Base-by-base conservation (phyloP, 2,888 invertebrate genomes). In the Eretmocerus hayati region DNA sequence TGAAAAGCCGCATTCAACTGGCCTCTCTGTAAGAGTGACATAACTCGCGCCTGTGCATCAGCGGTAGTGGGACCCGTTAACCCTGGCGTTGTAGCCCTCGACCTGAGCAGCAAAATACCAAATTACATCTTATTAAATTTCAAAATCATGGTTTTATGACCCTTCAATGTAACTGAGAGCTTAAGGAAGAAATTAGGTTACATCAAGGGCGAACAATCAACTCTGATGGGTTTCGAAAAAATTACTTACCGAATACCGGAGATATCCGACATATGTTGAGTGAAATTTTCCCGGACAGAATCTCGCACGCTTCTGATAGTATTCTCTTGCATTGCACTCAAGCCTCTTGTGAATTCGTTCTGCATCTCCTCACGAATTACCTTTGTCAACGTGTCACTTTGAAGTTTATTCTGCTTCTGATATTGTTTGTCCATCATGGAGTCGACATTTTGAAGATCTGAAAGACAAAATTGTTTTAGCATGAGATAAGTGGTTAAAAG, bases 1-100 rank as follows among this genome's bases (percentile, higher is more conserved):
- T 92, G 90, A 74, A 95, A 93, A 37, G 94, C 94, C 50, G 85
- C 81, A 73, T 91, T 90, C 41, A 85, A 76, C 69, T 90, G 87
- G 2, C 89, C 88, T 57, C 81, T 61, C 52, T 67, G 69, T 8
- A 71, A 57, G 1, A 69, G 60, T 3, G 66, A 63, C 41, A 72
- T 47, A 13, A 71, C 65, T 30, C 69, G 60, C 3, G 65, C 62
- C 42, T 69, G 66, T 16, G 62, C 60, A 38, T 69, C 70, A 1
- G 66, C 69, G n/a, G 62, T 59, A 8, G 60, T 58, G 21, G 69
- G 56, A 32, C 76, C 69, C 48, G 78, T 76, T 16, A 85, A 81
- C 6, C 84, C 84, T 2, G 88, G 88, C 4, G 89, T 88, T 13
- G 83, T 84, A 0, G 86, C 81, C 59, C 85, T 76, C 5, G 87